Evolutionary conservation across 1,140 invertebrate species (phyloP), one percentile per base, ranked within the genome.

Genomic region (Pectinophora gossypiella): DNA sequence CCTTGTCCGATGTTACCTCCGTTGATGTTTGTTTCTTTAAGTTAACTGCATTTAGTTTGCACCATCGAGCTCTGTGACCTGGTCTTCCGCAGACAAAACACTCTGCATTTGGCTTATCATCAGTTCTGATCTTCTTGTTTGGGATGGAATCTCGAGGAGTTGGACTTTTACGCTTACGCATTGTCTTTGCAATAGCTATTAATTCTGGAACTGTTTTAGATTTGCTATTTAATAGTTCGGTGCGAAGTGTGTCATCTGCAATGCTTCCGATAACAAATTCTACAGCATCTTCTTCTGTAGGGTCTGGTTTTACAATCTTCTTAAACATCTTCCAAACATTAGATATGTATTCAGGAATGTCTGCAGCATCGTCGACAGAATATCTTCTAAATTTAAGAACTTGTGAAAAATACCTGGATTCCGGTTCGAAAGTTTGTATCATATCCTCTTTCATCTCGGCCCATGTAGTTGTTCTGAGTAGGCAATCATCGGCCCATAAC

Each of bases 21-120:
- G 4, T 48, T 40, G 44, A 18, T 48, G 45, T 27, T n/a, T 10
- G 13, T 10, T 7, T 15, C 36, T 38, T 7, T 38, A 10, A n/a
- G 4, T 27, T 27, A 6, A 6, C 23, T 27, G 36, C 13, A 38
- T 15, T 7, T 38, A n/a, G 38, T 19, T n/a, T 13, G 16, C 35
- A 23, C 35, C 16, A 27, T 10, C 20, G 45, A 22, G 45, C 45
- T 35, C 16, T 44, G n/a, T 51, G 50, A 1, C 50, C 50, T 51
- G 15, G 10, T 19, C 45, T 44, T 1, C 50, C 19, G n/a, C 22
- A 38, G 13, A 38, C 36, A 38, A n/a, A 38, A 38, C 36, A 38
- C 4, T 38, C 36, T 15, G 4, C 36, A 6, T 27, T 5, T 12
- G 5, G 5, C 5, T 12, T 27, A 38, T 38, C 13, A 7, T 38